These are phyloP conservation scores for Trachelipus rathkii DNA, from an alignment of 1,140 invertebrate genomes.

Conservation along the genomic window DNA sequence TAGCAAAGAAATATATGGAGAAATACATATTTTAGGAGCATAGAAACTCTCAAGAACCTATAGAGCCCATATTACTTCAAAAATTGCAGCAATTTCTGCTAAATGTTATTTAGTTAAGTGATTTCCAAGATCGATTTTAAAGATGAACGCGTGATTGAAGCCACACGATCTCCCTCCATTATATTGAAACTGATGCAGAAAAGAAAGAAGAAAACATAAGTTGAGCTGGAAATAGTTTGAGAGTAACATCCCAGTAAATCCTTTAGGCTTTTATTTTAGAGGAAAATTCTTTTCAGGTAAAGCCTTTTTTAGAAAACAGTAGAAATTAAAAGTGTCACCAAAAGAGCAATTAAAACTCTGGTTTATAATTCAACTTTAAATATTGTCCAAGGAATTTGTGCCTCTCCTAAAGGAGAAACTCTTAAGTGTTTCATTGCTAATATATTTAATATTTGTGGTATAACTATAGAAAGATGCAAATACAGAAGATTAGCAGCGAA, in stretches of 20 bases:
- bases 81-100: slow-evolving; percentile 90
- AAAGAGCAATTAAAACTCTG: slow-evolving; percentile 83
- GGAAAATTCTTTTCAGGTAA: not conserved
- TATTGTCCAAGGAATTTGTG: slow-evolving; percentile 93
- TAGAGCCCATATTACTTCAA: slow-evolving; percentile 61
- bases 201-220: slow-evolving; percentile 88
- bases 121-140: slow-evolving; percentile 95
- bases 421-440: slow-evolving; percentile 64
- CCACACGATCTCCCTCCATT: slow-evolving; percentile 70
- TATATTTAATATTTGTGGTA: no score
- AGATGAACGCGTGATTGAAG: slow-evolving; percentile 98
- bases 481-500: no score
- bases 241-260: slow-evolving; percentile 47
- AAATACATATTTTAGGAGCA: no score
- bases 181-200: slow-evolving; percentile 95
- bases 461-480: no score
- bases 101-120: slow-evolving; percentile 91
- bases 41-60: no score
- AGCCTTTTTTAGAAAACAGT: slow-evolving; percentile 46
- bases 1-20: no score
- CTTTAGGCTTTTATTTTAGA: not conserved
- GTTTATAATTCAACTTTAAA: slow-evolving; percentile 83
- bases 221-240: slow-evolving; percentile 85
- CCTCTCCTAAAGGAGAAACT: slow-evolving; percentile 72
- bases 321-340: slow-evolving; percentile 79